phyloP scores from a whole-genome alignment of 2,888 invertebrate genomes.

The Epiblema foenella region DNA sequence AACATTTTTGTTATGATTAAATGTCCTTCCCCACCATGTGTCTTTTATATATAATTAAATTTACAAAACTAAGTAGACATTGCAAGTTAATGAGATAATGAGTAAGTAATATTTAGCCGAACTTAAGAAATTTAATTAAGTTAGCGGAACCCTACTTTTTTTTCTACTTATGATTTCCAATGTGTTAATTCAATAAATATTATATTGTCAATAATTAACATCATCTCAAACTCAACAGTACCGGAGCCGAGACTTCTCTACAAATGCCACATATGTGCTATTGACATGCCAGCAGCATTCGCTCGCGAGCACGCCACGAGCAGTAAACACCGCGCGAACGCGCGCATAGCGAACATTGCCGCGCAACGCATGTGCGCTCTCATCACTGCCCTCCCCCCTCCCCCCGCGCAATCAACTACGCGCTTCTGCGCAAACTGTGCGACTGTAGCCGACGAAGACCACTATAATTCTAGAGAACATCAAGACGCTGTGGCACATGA shows the following conservation, averaged over 20 bases:
- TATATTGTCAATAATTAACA: no score
- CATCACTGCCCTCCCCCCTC: conserved; percentile 1
- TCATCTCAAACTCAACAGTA: not conserved
- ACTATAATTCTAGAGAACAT: conserved; percentile 8
- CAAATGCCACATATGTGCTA: conserved; percentile 30
- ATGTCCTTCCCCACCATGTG: no score
- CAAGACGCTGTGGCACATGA: conserved; percentile 11
- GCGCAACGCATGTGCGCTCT: conserved; percentile 16
- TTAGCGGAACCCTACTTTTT: no score
- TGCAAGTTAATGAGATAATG: no score
- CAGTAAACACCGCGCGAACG: conserved; percentile 27
- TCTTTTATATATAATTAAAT: no score
- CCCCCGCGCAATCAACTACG: not conserved
- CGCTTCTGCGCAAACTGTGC: conserved; percentile 14
- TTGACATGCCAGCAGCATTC: conserved; percentile 21
- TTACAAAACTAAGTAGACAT: no score
- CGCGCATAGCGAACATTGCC: conserved; percentile 21
- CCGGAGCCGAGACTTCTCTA: not conserved
- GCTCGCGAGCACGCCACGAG: conserved; percentile 16
- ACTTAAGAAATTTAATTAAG: no score
- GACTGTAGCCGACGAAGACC: not conserved
- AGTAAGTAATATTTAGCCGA: no score
- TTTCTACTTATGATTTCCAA: no score
- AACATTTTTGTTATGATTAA: no score
- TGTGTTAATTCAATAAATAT: no score